These are phyloP conservation scores for Drosophila hawaiiensis DNA, from an alignment of 2,888 invertebrate species.

Conservation along the genomic window DNA sequence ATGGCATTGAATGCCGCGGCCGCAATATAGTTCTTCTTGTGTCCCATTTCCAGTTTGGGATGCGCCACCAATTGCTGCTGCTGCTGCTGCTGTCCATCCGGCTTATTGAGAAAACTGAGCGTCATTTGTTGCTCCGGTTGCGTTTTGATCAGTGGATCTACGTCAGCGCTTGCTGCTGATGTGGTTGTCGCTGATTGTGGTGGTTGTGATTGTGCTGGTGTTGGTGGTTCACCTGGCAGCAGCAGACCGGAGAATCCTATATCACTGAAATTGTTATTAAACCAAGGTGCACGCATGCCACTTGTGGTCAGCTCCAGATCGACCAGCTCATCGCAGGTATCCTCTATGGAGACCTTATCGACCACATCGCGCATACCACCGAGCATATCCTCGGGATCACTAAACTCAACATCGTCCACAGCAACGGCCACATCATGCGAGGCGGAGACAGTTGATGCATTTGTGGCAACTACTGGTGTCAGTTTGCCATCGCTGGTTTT, in stretches of 20 bases:
- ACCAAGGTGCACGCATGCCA: conserved; percentile 78
- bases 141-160: conserved; percentile 5
- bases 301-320: conserved; percentile 79
- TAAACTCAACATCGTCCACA: conserved; percentile 89
- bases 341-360: conserved; percentile 86
- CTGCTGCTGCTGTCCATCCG: conserved; percentile 5
- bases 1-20: not conserved
- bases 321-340: conserved; percentile 84
- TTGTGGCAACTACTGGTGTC: conserved; percentile 39
- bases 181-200: conserved; percentile 1
- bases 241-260: conserved; percentile 73
- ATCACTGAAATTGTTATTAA: conserved; percentile 75
- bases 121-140: conserved; percentile 46
- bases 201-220: conserved; percentile 29
- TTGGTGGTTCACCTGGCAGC: conserved; percentile 67
- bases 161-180: not conserved
- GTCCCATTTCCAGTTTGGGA: conserved; percentile 24
- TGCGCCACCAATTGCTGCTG: conserved; percentile 16
- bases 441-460: conserved; percentile 13
- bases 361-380: conserved; percentile 93
- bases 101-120: conserved; percentile 49
- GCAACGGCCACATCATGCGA: conserved; percentile 50
- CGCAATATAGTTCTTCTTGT: conserved; percentile 45
- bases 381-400: conserved; percentile 94
- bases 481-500: conserved; percentile 48